Evolutionary conservation across 2,797 vertebrate species (phyloP), one percentile per base, ranked within the genome.

Genomic region (Florisuga fusca): DNA sequence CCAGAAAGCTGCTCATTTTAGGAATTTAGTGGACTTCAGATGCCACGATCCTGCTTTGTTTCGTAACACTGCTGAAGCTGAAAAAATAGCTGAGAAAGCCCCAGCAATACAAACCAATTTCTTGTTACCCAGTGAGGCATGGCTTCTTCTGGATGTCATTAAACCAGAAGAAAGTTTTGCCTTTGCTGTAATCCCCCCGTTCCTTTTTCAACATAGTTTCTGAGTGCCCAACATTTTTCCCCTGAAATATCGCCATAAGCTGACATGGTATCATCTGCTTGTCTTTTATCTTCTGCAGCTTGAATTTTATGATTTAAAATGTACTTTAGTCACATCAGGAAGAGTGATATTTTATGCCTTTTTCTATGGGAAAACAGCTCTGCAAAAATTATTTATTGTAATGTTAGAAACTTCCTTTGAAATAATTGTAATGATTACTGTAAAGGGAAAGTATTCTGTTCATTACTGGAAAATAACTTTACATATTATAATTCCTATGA

Each of bases 211-310:
- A 68, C 0, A 1, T 53, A 29, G 31, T 73, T 90, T 94, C 87
- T 62, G 81, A 94, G 57, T 15, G 4, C 57, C 54, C 79, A 48
- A 66, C 48, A n/a, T 83, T 91, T 87, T 89, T 93, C 68, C 73
- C 45, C 72, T 94, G 79, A 85, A 93, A 62, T 79, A 87, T 78
- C 15, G 1, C 74, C 9, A 13, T 64, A 59, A 53, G 38, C 61
- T 75, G 84, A 83, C 67, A 21, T 77, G 58, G 38, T 89, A 84
- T 79, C 31, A 26, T 54, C 34, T 85, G 74, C 61, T 83, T 18
- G 92, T 82, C 34, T 94, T 94, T 95, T 95, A 93, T 93, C 54
- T 94, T 93, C 67, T 91, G 68, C 94, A 92, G 77, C 67, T 83
- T 80, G 45, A 68, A 72, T 91, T 93, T 68, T 57, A 38, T 91